phyloP scores from a whole-genome alignment of 64 coral and sea anemone genomes.

The Hydrozoanthus tunicans region DNA sequence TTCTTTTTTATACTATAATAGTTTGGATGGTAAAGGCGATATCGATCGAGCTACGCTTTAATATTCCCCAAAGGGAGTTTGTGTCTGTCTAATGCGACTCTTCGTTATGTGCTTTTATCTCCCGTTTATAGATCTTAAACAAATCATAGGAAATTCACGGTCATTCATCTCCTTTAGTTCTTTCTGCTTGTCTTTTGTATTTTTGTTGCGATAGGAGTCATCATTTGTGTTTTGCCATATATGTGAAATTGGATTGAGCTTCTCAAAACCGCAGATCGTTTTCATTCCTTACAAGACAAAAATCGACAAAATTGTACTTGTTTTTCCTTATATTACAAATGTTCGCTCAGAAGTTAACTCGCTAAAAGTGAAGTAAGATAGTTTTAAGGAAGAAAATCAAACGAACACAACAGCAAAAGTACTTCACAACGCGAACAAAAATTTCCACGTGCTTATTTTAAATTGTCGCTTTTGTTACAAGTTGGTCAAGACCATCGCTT shows the following conservation, averaged over 20 bases:
- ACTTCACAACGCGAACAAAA: background rate
- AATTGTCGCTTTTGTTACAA: background rate
- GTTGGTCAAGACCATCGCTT: too few species aligned
- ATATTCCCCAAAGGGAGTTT: too few species aligned
- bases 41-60: too few species aligned
- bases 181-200: background rate
- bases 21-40: too few species aligned
- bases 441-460: conserved; percentile 24
- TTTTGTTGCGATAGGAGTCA: background rate
- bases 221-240: background rate
- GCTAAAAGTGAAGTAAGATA: background rate
- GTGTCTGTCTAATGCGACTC: too few species aligned
- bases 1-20: background rate
- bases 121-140: too few species aligned
- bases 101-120: too few species aligned
- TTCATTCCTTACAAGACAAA: background rate
- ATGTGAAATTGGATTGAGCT: background rate
- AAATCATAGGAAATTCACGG: background rate
- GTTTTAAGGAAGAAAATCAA: background rate
- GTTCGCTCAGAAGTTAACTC: background rate
- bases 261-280: background rate
- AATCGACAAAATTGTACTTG: too few species aligned
- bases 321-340: too few species aligned
- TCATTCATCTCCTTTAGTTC: background rate
- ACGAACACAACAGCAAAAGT: background rate